These are phyloP conservation scores for Drosophila ambigua DNA, from an alignment of 1,140 invertebrate genomes.

Conservation along the genomic window DNA sequence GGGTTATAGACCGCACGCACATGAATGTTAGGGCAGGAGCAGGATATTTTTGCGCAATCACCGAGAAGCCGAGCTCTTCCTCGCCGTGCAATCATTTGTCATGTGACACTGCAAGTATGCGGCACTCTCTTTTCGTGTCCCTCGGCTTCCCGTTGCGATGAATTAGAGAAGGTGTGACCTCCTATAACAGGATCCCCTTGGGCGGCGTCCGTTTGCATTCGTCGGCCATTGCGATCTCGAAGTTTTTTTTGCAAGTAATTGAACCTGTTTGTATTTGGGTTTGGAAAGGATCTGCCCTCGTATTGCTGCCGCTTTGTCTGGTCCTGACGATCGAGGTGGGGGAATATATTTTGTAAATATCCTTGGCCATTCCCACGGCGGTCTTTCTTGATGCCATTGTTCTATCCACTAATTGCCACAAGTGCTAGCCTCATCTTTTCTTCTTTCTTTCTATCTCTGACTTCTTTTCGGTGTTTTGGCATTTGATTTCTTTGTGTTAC, in stretches of 20 bases:
- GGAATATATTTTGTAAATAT: constrained; percentile 75
- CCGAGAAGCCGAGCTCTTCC: constrained; percentile 25
- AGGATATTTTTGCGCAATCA: constrained; percentile 82
- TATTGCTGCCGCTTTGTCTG: constrained; percentile 68
- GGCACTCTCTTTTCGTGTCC: neutral
- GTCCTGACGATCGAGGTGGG: constrained; percentile 1
- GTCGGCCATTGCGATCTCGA: constrained; percentile 33
- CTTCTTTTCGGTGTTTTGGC: constrained; percentile 72
- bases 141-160: constrained; percentile 16
- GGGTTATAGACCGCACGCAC: constrained; percentile 61
- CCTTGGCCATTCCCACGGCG: constrained; percentile 63
- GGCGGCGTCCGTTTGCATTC: constrained; percentile 54
- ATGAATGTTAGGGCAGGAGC: constrained; percentile 24
- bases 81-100: constrained; percentile 64
- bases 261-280: constrained; percentile 67
- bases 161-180: constrained; percentile 71
- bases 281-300: constrained; percentile 16
- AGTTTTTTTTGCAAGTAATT: constrained; percentile 70
- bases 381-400: constrained; percentile 59
- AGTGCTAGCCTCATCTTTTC: constrained; percentile 57
- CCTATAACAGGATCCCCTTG: constrained; percentile 24
- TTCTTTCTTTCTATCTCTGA: constrained; percentile 31
- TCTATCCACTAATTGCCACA: constrained; percentile 79
- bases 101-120: constrained; percentile 71
- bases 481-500: constrained; percentile 59